Evolutionary conservation across 2,113 vertebrate species (phyloP), one percentile per base, ranked within the genome.

Genomic region (Chamaea fasciata): DNA sequence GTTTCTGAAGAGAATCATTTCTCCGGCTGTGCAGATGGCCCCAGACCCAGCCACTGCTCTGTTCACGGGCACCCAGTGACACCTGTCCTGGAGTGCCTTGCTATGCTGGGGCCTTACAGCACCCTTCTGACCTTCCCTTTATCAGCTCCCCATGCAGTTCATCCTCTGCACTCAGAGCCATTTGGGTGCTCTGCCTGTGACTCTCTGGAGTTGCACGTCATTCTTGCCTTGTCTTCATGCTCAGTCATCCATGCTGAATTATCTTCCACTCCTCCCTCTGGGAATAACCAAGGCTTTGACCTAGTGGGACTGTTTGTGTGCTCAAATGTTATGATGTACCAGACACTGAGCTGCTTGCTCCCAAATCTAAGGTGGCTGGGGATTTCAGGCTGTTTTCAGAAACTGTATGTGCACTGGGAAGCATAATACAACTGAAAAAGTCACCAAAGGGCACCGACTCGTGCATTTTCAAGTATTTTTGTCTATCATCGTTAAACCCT

Each of bases 211-310:
- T 14, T 37, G 28, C 73, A 7, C 4, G 27, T 73, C 13, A 0
- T 33, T 90, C 82, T 75, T 85, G 64, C 78, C 74, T 78, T 60
- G 82, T 91, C 86, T 85, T 71, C 44, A 2, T 57, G 81, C 46
- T 93, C 95, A 76, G n/a, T 78, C 92, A 95, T 65, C 84, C 83
- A 46, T 84, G 87, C 75, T 67, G 75, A 93, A 90, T 94, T 93
- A 80, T 63, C 76, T 86, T 62, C 39, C 31, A 27, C 87, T 90
- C 82, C 82, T 81, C 56, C 85, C 83, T 64, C 79, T 13, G 93
- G 86, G 93, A 81, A 86, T 91, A 93, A 71, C 83, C 56, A 69
- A 63, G 87, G 64, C 64, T 95, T 79, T 96, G 92, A 92, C 90
- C 82, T 89, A 67, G 55, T 64, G 75, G 78, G 84, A 95, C 70